Conservation (phyloP, 1,140 invertebrate genomes). For the Matsumurasca onukii region DNA sequence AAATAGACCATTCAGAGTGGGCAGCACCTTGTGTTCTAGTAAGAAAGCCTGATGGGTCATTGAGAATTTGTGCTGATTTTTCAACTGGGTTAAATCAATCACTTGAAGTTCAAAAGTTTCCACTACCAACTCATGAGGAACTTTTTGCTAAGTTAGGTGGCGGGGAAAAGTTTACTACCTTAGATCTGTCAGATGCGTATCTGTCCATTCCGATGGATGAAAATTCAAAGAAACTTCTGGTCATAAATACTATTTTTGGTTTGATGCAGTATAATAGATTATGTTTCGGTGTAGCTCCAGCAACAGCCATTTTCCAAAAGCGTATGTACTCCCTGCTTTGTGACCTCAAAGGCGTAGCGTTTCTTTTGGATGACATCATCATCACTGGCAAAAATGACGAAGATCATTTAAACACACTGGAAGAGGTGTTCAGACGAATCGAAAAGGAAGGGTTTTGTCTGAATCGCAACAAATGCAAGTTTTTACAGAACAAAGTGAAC, state of each 20-base stretch:
- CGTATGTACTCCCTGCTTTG: background rate
- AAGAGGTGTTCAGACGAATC: background rate
- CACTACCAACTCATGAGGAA: background rate
- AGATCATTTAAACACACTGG: background rate
- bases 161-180: background rate
- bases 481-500: background rate
- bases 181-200: background rate
- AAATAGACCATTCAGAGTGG: background rate
- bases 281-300: background rate
- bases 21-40: background rate
- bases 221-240: too few species aligned
- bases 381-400: background rate
- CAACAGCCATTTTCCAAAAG: background rate
- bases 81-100: slow-evolving; percentile 4
- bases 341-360: background rate
- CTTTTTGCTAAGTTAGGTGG: background rate
- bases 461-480: background rate
- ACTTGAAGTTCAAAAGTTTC: background rate
- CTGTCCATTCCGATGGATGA: too few species aligned
- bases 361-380: background rate
- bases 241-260: too few species aligned
- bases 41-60: background rate
- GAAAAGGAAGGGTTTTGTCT: background rate
- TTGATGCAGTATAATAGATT: background rate
- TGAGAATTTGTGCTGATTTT: slow-evolving; percentile 1